These are phyloP conservation scores for Aphidius colemani DNA, from an alignment of 2,888 invertebrate species.

Conservation along the genomic window DNA sequence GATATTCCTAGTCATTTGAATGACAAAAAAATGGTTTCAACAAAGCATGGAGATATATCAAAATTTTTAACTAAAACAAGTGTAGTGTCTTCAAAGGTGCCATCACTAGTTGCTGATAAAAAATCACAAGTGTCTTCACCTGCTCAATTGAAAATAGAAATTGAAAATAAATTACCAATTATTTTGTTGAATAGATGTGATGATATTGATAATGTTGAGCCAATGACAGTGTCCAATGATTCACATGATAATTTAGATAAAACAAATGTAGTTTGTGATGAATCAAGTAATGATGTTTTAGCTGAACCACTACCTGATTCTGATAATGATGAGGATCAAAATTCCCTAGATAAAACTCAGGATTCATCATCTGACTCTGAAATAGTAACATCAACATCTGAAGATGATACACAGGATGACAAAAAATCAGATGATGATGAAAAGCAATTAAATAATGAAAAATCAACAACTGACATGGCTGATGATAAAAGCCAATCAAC, in stretches of 20 bases:
- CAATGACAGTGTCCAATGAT: conserved; percentile 4
- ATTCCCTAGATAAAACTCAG: conserved; percentile 19
- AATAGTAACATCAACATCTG: conserved; percentile 36
- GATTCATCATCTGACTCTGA: conserved; percentile 33
- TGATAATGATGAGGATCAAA: conserved; percentile 34
- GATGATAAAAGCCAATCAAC: conserved; percentile 15
- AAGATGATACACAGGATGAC: conserved; percentile 22
- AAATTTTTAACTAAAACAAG: conserved; percentile 34
- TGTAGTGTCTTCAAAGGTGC: conserved; percentile 11
- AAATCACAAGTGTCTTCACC: not conserved
- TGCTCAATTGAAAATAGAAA: not conserved
- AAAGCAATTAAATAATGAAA: conserved; percentile 18
- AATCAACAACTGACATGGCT: conserved; percentile 24
- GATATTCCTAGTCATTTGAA: conserved; percentile 18
- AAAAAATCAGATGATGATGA: conserved; percentile 30
- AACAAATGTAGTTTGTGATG: conserved; percentile 25
- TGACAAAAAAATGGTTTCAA: conserved; percentile 27
- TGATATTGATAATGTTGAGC: conserved; percentile 29
- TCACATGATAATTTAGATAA: conserved; percentile 1
- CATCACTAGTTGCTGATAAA: not conserved
- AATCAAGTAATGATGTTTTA: conserved; percentile 30
- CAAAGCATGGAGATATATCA: conserved; percentile 32
- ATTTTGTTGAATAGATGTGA: conserved; percentile 44
- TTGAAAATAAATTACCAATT: conserved; percentile 35
- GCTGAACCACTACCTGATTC: conserved; percentile 35